phyloP scores from a whole-genome alignment of 2,113 vertebrate species.

The Elephantulus edwardii region DNA sequence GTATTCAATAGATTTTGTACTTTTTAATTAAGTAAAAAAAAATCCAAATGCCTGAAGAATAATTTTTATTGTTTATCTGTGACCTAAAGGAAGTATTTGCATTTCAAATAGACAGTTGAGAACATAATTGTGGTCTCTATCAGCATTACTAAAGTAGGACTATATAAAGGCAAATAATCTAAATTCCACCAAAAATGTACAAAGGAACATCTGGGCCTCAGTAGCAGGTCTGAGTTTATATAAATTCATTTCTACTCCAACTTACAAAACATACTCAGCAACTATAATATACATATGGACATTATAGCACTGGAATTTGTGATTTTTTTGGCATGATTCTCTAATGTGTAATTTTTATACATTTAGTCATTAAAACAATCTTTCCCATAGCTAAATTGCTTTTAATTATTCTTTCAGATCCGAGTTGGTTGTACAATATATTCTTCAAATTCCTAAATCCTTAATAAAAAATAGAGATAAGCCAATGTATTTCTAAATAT shows the following conservation, averaged over 20 bases:
- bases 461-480: constrained; percentile 44
- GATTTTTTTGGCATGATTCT: constrained; percentile 33
- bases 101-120: background rate
- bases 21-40: background rate
- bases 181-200: background rate
- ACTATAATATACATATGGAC: background rate
- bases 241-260: background rate
- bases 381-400: constrained; percentile 31
- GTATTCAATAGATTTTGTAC: background rate
- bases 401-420: constrained; percentile 48
- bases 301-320: background rate
- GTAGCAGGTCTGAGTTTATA: background rate
- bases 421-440: background rate
- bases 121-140: background rate
- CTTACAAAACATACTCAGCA: background rate
- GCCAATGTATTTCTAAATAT: constrained; percentile 10
- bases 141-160: background rate
- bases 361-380: background rate
- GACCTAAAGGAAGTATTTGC: background rate
- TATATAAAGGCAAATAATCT: background rate
- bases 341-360: constrained; percentile 16
- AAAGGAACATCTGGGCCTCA: background rate
- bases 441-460: constrained; percentile 26
- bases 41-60: background rate
- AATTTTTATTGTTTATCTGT: constrained; percentile 25